Evolutionary conservation across 2,113 vertebrate species (phyloP), one percentile per base, ranked within the genome.

Genomic region (Burhinus bistriatus): DNA sequence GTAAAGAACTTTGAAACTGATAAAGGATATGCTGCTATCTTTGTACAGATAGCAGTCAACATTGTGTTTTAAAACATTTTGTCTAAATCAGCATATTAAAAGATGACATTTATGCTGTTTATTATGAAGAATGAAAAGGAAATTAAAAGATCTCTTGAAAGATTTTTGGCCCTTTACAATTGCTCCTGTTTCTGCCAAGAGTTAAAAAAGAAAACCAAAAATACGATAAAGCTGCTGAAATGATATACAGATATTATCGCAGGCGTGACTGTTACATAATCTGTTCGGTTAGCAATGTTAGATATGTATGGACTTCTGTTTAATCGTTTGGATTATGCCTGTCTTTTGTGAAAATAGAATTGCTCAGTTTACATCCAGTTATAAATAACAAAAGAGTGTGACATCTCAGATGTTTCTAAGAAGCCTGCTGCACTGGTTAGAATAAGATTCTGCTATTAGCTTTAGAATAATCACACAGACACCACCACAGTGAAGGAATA

Each of bases 91-190:
- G 27, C 34, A 15, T 49, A 73, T 61, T 76, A 93, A 91, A 85
- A 70, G 54, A 30, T 72, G 45, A 12, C 30, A 55, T 64, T 76
- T 85, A 45, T 22, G 82, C 66, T 78, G 6, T 61, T 91, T 61
- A 61, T 89, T 72, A 12, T 65, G 25, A 90, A 55, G 62, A 44
- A 44, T 16, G 42, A 80, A 80, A 94, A 95, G 92, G 89, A 95
- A 97, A 97, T 96, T 68, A 95, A 84, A 96, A 96, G 87, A 89
- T 93, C 47, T 89, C 66, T 55, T 61, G 26, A 68, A 93, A 94
- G 72, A 95, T 89, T 87, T 83, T 83, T 88, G 23, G 25, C 17
- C 23, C 19, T 58, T 92, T 68, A 44, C 19, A 70, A 26, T 69
- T 80, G 29, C 45, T 72, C 3, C 15, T 51, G 5, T 69, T 73